Percentiles rank a stretch among this genome's conserved stretches.
Conservation (phyloP, 2,888 invertebrate species). For the Nezara viridula region DNA sequence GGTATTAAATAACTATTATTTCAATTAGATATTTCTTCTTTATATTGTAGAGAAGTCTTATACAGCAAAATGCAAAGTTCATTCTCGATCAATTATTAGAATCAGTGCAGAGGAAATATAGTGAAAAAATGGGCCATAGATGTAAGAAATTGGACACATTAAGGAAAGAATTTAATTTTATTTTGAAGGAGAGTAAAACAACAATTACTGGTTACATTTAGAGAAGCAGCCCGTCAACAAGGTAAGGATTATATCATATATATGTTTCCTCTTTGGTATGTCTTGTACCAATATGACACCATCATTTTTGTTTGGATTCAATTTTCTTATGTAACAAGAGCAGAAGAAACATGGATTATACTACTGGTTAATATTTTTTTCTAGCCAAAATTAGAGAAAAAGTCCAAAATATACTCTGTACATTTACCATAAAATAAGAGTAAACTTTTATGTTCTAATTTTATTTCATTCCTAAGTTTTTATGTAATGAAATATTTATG, state of each 20-base stretch:
- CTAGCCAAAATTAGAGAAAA: background rate
- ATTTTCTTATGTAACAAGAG: too few species aligned
- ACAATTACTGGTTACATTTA: slow-evolving; percentile 63
- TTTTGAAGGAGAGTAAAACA: slow-evolving; percentile 63
- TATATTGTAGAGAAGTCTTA: slow-evolving; percentile 70
- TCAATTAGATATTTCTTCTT: too few species aligned
- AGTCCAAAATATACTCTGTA: too few species aligned
- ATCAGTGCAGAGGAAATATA: slow-evolving; percentile 62
- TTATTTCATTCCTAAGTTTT: too few species aligned
- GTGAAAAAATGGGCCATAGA: slow-evolving; percentile 61
- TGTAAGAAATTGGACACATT: slow-evolving; percentile 63
- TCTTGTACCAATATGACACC: too few species aligned
- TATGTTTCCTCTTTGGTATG: background rate
- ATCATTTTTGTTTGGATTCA: too few species aligned
- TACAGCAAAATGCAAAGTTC: slow-evolving; percentile 80
- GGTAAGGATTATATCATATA: background rate
- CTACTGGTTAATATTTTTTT: background rate
- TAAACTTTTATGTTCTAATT: too few species aligned
- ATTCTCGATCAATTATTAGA: slow-evolving; percentile 76
- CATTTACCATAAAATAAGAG: too few species aligned
- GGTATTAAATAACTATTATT: too few species aligned
- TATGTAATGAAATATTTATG: too few species aligned
- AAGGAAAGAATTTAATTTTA: slow-evolving; percentile 62
- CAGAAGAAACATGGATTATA: too few species aligned
- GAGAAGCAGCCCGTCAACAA: background rate